Percentiles rank a stretch among this genome's conserved stretches.
phyloP scores from a whole-genome alignment of 2,888 invertebrate species.

The Dendrolimus houi region DNA sequence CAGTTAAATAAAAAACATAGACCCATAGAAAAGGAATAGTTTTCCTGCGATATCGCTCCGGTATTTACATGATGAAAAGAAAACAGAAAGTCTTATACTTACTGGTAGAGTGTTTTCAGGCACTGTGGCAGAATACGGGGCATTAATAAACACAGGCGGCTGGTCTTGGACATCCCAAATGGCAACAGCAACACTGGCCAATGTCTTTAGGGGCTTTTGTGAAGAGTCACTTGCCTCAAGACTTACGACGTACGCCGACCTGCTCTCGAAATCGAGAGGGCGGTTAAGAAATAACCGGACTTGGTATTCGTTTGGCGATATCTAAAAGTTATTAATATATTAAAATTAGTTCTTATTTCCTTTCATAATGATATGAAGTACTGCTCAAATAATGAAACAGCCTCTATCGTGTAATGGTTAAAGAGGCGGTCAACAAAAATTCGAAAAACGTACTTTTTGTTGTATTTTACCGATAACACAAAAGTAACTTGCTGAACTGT shows the following conservation, averaged over 20 bases:
- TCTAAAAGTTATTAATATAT: constrained; percentile 39
- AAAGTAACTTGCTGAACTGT: too few relatives aligned
- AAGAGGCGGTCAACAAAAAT: too few relatives aligned
- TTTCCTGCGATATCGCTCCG: too few relatives aligned
- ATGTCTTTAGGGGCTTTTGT: constrained; percentile 78
- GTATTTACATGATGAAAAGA: too few relatives aligned
- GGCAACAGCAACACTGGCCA: constrained; percentile 84
- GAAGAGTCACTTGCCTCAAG: constrained; percentile 81
- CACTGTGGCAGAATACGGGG: constrained; percentile 86
- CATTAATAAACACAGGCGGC: constrained; percentile 86
- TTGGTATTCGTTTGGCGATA: constrained; percentile 81
- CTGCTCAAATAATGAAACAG: too few relatives aligned
- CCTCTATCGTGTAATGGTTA: too few relatives aligned
- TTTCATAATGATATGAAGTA: too few relatives aligned
- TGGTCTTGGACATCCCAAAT: constrained; percentile 90
- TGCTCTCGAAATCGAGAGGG: constrained; percentile 85
- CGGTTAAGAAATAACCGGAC: constrained; percentile 81
- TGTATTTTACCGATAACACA: too few relatives aligned
- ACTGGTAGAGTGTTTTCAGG: constrained; percentile 84
- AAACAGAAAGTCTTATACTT: constrained; percentile 11
- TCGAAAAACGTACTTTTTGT: too few relatives aligned
- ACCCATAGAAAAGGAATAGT: too few relatives aligned
- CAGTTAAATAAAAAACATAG: too few relatives aligned
- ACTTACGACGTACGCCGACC: constrained; percentile 83
- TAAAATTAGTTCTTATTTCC: too few relatives aligned